Conservation (phyloP, 2,888 invertebrate genomes). For the Dioctria rufipes region DNA sequence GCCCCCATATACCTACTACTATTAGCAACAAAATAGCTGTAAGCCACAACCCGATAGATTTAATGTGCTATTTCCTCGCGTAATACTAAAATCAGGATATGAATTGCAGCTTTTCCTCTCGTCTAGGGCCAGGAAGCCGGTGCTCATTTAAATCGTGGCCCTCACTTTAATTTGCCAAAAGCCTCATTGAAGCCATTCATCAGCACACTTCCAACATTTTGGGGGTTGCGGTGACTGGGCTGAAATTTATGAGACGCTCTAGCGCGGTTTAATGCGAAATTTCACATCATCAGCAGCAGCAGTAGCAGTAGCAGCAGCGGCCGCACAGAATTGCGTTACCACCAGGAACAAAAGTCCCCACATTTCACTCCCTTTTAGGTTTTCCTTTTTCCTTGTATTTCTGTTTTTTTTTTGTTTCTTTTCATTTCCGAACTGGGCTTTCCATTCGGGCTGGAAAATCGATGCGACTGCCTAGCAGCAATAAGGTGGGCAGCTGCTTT, state of each 20-base stretch:
- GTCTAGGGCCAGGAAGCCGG: not conserved
- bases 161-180: slow-evolving; percentile 41
- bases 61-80: slow-evolving; percentile 40
- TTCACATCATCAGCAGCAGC: not conserved
- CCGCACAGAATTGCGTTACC: not conserved
- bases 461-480: slow-evolving; percentile 23
- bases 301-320: not conserved
- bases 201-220: slow-evolving; percentile 33
- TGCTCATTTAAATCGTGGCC: slow-evolving; percentile 34
- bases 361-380: not conserved
- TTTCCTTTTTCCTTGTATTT: no score
- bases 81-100: slow-evolving; percentile 39
- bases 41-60: not conserved
- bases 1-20: no score
- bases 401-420: not conserved
- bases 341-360: not conserved
- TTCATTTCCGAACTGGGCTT: not conserved
- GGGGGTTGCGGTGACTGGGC: slow-evolving; percentile 27
- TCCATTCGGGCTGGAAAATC: slow-evolving; percentile 18
- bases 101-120: slow-evolving; percentile 23
- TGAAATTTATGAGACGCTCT: slow-evolving; percentile 43
- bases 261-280: slow-evolving; percentile 32
- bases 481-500: slow-evolving; percentile 29
- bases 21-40: not conserved
- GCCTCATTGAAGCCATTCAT: slow-evolving; percentile 49